Base-by-base conservation (phyloP, 2,888 invertebrate genomes). In the Seladonia tumulorum region DNA sequence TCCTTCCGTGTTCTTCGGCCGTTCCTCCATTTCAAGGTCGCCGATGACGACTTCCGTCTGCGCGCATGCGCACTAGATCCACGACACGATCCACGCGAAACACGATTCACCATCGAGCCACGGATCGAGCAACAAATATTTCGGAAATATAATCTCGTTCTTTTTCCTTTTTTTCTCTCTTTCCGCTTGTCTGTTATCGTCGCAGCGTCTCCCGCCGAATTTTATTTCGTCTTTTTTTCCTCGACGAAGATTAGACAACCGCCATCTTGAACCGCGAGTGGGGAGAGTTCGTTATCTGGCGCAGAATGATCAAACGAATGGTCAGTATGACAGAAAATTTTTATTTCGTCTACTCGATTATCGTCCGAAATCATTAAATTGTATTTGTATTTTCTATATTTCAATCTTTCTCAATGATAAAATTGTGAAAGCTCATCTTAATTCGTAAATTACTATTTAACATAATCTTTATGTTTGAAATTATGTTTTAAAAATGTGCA, bases 11-110 rank as follows among this genome's bases (percentile, higher is more conserved):
- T 91, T 91, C 82, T 88, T 89, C 72, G 75, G 63, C 47, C 79
- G 86, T 76, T 81, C 88, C 82, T 93, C 92, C 93, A 93, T 92
- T 79, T 88, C 86, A 85, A 87, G 83, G 73, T 86, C 88, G 53
- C 66, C 53, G 12, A 7, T 63, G 29, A 49, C 57, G 14, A 18
- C 29, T 39, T 25, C 42, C 57, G 47, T 35, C 25, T 7, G 0
- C 5, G 29, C 79, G 76, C 75, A 39, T 57, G 60, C 25, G 84
- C 35, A 12, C 39, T 22, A 57, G 57, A 18, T 63, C 29, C 22
- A 22, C 18, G 25, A 66, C 29, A 70, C 45, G 35, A 66, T 47
- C 39, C 35, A 22, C 53, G 25, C 70, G 53, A n/a, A 53, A 35
- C 29, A 16, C 57, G 57, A 75, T 70, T 70, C 57, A 82, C n/a